Base-by-base conservation (phyloP, 2,797 vertebrate genomes). In the Chrysocyon brachyurus region DNA sequence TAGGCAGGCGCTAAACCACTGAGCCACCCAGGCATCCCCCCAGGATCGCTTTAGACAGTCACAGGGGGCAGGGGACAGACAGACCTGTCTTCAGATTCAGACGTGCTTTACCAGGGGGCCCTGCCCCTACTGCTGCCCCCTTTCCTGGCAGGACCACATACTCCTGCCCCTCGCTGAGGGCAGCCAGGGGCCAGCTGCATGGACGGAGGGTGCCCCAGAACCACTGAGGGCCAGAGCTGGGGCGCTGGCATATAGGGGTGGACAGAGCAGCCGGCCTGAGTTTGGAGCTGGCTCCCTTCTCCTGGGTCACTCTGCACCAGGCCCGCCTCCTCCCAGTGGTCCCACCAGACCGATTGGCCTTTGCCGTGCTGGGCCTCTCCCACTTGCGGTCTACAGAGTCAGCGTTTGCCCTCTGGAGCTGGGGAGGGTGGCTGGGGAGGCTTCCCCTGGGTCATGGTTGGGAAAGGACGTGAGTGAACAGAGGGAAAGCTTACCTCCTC, bases 331-430 rank as follows among this genome's bases (percentile, higher is more conserved):
- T 24, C 17, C 56, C 78, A 49, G 5, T 2, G 57, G 24, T 31
- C 78, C 63, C 84, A 63, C 52, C 63, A 89, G 91, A 92, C 87
- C 52, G n/a, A 75, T 85, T 36, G 75, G 68, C 73, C 46, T 95
- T 90, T 79, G 57, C 49, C 26, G 33, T 24, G 24, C 78, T 24
- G 56, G 56, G 46, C 36, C 15, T 19, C 54, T 52, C 57, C 84
- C 40, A 0, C 57, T 16, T 4, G 64, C 5, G 59, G 81, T 54
- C 64, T 77, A 28, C 6, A 7, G 49, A 46, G 5, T 46, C 66
- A 21, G 1, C 5, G 52, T 59, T 92, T 59, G 46, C 52, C 33
- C 1, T 75, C 52, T 6, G 1, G 26, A 17, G 21, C 17, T 4
- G 3, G 57, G 61, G 33, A 3, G 33, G 33, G 33, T 3, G 33